phyloP scores from a whole-genome alignment of 2,797 vertebrate species.

The Peromyscus attwateri region DNA sequence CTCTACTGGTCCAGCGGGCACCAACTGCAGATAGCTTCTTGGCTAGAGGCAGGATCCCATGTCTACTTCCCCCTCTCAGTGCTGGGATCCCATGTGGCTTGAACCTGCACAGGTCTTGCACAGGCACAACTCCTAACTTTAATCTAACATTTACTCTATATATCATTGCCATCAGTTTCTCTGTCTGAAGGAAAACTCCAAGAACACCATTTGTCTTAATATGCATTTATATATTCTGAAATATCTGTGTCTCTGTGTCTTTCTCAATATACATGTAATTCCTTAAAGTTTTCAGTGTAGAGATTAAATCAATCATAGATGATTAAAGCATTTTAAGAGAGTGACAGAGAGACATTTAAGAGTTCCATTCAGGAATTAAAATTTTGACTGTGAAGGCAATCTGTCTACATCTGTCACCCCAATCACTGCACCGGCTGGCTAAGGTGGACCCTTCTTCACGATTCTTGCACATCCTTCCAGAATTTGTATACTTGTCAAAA shows the following conservation, averaged over 20 bases:
- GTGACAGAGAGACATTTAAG: not conserved
- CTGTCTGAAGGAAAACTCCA: not conserved
- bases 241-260: not conserved
- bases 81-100: not conserved
- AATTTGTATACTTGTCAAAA: not conserved
- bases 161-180: not conserved
- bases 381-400: not conserved
- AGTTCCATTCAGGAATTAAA: not conserved
- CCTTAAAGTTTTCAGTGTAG: not conserved
- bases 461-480: not conserved
- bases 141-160: not conserved
- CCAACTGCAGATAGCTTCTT: too few relatives aligned
- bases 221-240: not conserved
- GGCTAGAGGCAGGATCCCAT: too few relatives aligned
- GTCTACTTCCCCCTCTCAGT: too few relatives aligned
- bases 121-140: not conserved
- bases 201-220: not conserved
- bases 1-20: not conserved
- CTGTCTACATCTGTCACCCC: not conserved
- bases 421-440: not conserved
- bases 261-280: not conserved
- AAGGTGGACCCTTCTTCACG: not conserved
- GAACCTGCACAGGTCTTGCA: not conserved
- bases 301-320: not conserved
- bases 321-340: not conserved